Base-by-base conservation (phyloP, 2,113 vertebrate genomes). In the Oryzias javanicus region DNA sequence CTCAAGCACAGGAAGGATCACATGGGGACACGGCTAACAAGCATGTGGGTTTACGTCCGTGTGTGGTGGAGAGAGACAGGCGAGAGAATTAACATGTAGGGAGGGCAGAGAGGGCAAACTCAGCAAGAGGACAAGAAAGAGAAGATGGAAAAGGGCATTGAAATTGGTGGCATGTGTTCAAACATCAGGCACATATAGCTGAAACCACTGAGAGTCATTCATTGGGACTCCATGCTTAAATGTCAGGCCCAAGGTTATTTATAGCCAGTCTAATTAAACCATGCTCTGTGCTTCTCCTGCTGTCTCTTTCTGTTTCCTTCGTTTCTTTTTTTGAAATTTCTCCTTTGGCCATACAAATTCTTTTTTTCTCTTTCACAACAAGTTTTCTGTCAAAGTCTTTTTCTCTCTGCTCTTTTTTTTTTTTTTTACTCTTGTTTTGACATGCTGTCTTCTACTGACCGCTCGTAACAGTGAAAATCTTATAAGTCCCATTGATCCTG, bases 211-310 rank as follows among this genome's bases (percentile, higher is more conserved):
- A 67, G 55, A 81, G 65, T 75, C 60, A 67, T 82, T 83, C 78
- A 78, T 54, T 74, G 70, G 78, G 81, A 79, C 76, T 82, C 72
- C 66, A 49, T 75, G 81, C 83, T 88, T 79, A 91, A 88, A 91
- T 89, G 87, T 88, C 87, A 90, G 65, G 70, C 70, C 73, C 68
- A 60, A 42, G 76, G 81, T 86, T 90, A 90, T 91, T 90, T 89
- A 87, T 90, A 89, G 88, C 67, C 62, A 29, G 18, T 82, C 80
- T 87, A 89, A 89, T 90, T 89, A 89, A 89, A 87, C 74, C 77
- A 71, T 80, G 63, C 82, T 65, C 56, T 48, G 40, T 78, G 78
- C 64, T 42, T 76, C 68, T 81, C 71, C 58, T 76, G 45, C 66
- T 74, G 68, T 67, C 69, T 79, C 57, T 75, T 67, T 67, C 72